Conservation (phyloP, 2,888 invertebrate genomes). For the Tipula lateralis region DNA sequence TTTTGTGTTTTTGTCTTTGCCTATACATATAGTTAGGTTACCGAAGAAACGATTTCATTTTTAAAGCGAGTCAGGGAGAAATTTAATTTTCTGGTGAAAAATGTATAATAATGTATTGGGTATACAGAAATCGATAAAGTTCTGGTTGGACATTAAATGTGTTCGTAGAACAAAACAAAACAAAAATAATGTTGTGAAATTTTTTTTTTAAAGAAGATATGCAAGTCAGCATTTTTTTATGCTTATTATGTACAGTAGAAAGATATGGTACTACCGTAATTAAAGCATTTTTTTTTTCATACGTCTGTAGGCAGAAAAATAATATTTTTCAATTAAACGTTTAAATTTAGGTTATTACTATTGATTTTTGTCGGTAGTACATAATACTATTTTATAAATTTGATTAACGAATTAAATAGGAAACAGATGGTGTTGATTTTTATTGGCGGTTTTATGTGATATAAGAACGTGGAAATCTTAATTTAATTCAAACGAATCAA, state of each 20-base stretch:
- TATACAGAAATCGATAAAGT: not conserved
- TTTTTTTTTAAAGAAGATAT: not conserved
- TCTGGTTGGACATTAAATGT: not conserved
- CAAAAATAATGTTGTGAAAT: not conserved
- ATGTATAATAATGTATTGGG: not conserved
- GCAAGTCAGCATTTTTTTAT: slow-evolving; percentile 7
- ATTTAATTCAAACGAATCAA: not conserved
- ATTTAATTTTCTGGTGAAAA: slow-evolving; percentile 3
- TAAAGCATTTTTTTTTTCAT: not conserved
- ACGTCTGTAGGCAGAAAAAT: not conserved
- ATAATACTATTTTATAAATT: too few relatives aligned
- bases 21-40: not conserved
- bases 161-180: slow-evolving; percentile 4
- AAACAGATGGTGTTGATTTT: not conserved
- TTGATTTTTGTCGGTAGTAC: not conserved
- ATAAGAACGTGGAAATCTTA: not conserved
- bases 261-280: not conserved
- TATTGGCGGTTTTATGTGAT: not conserved
- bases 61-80: not conserved
- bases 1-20: not conserved
- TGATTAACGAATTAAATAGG: not conserved
- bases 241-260: not conserved
- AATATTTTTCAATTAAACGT: not conserved
- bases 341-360: not conserved
- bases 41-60: not conserved